These are phyloP conservation scores for Mionectes olivaceus DNA, from an alignment of 2,797 vertebrate species.

Conservation along the genomic window DNA sequence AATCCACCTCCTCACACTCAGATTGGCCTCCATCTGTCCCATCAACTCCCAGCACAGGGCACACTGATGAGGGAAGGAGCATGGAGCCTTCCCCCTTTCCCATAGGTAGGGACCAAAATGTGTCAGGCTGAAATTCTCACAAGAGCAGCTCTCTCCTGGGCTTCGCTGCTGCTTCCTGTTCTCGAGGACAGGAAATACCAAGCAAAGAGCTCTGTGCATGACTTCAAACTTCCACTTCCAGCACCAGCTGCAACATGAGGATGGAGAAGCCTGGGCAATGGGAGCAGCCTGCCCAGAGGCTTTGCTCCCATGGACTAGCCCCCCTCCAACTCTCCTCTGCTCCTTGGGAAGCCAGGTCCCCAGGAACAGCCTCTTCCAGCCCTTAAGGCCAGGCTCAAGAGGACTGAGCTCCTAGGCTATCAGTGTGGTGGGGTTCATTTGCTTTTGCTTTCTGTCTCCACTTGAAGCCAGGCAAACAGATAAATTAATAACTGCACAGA, in stretches of 20 bases:
- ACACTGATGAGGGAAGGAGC: neutral
- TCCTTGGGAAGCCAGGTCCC: neutral
- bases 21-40: neutral
- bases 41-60: neutral
- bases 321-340: neutral
- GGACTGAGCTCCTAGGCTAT: neutral
- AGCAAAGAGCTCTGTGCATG: constrained; percentile 36
- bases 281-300: neutral
- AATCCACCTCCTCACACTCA: neutral
- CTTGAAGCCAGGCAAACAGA: neutral
- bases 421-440: neutral
- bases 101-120: neutral
- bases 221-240: constrained; percentile 63
- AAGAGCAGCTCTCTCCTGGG: constrained; percentile 48
- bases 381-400: neutral
- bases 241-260: neutral
- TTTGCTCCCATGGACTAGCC: neutral
- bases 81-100: neutral
- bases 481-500: neutral
- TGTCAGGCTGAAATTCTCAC: constrained; percentile 58
- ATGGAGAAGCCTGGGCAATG: neutral
- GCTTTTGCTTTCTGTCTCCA: neutral
- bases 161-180: constrained; percentile 52
- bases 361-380: neutral
- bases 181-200: constrained; percentile 67